These are phyloP conservation scores for Lithophane semibrunnea DNA, from an alignment of 2,888 invertebrate species.

Conservation along the genomic window DNA sequence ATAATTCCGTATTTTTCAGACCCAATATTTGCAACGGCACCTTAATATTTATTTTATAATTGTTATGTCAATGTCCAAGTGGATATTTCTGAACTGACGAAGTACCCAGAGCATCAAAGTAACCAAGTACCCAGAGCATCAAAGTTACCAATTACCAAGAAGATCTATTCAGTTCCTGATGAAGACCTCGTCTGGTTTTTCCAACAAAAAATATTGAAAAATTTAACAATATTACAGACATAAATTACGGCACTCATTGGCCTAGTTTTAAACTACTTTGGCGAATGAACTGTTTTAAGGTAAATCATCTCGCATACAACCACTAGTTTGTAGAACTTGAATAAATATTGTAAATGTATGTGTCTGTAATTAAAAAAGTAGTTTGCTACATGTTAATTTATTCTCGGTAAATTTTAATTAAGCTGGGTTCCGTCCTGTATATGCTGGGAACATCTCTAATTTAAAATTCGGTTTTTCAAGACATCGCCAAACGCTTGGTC, in stretches of 20 bases:
- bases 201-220: constrained; percentile 25
- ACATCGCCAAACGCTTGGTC: too few species aligned
- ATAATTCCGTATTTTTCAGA: background rate
- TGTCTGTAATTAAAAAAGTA: constrained; percentile 39
- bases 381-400: constrained; percentile 19
- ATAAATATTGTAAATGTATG: constrained; percentile 29
- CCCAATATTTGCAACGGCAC: background rate
- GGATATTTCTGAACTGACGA: background rate
- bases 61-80: too few species aligned
- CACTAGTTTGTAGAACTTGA: constrained; percentile 25
- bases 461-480: background rate
- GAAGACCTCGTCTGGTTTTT: background rate
- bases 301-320: constrained; percentile 43
- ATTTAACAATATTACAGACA: constrained; percentile 23
- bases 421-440: background rate
- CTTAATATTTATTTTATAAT: too few species aligned
- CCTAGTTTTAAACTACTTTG: constrained; percentile 49
- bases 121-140: too few species aligned
- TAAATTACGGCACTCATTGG: constrained; percentile 40
- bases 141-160: too few species aligned
- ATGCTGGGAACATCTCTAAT: background rate
- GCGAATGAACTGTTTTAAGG: constrained; percentile 56
- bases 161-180: too few species aligned
- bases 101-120: too few species aligned
- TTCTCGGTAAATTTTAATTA: constrained; percentile 21